phyloP scores from a whole-genome alignment of 2,113 vertebrate species.

The Ranitomeya imitator region DNA sequence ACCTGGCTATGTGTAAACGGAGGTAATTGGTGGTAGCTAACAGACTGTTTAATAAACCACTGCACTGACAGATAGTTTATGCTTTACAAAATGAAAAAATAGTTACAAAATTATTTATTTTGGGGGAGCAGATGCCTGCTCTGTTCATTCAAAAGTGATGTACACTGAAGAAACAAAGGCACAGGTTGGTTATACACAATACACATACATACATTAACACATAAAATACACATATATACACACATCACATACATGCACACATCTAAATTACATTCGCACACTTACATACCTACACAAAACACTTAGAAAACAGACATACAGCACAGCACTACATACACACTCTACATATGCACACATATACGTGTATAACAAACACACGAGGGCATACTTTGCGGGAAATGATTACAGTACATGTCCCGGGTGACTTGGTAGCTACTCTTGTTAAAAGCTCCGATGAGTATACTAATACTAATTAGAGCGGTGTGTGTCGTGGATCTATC shows the following conservation, averaged over 20 bases:
- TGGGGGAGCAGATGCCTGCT: too few relatives aligned
- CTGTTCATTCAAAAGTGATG: too few relatives aligned
- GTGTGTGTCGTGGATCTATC: conserved; percentile 43
- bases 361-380: neutral
- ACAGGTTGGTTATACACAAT: neutral
- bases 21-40: too few relatives aligned
- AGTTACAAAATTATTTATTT: too few relatives aligned
- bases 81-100: too few relatives aligned
- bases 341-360: neutral
- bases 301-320: neutral
- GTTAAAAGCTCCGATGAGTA: conserved; percentile 45
- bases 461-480: conserved; percentile 46
- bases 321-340: neutral
- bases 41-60: too few relatives aligned
- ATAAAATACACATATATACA: neutral
- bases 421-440: conserved; percentile 12
- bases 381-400: neutral
- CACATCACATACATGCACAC: neutral
- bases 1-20: too few relatives aligned
- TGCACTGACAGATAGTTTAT: too few relatives aligned
- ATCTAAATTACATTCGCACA: neutral
- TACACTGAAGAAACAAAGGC: too few relatives aligned
- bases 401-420: conserved; percentile 12
- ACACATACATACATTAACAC: neutral
- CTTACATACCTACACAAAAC: neutral